These are phyloP conservation scores for Callipepla californica DNA, from an alignment of 2,113 vertebrate genomes.

Conservation along the genomic window DNA sequence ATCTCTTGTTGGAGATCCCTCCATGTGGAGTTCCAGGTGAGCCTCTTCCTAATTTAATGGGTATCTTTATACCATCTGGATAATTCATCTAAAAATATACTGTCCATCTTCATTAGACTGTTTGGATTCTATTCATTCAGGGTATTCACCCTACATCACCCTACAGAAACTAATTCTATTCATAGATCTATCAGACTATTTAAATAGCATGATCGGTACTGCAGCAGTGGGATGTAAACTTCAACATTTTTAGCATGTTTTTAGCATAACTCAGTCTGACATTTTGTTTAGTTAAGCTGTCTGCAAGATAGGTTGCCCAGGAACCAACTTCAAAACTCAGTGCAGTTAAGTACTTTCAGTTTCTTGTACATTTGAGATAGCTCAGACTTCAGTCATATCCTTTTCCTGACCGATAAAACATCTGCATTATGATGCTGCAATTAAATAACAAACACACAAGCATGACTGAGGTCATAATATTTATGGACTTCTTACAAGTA, in stretches of 20 bases:
- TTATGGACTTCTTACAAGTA: not conserved
- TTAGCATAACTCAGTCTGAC: not conserved
- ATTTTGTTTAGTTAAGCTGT: slow-evolving; percentile 12
- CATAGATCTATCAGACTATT: not conserved
- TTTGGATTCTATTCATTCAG: no score
- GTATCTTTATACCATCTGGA: no score
- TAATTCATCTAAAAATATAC: no score
- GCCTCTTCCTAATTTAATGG: no score
- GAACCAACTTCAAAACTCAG: not conserved
- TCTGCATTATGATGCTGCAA: not conserved
- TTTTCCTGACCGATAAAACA: not conserved
- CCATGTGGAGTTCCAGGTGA: no score
- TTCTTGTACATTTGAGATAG: not conserved
- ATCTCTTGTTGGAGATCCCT: no score
- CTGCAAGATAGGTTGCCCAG: not conserved
- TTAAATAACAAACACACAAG: slow-evolving; percentile 35
- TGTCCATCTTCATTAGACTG: no score
- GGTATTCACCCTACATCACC: no score
- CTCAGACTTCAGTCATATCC: not conserved
- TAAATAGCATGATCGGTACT: not conserved
- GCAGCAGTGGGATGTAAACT: not conserved
- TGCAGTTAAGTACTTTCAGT: not conserved
- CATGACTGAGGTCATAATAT: not conserved
- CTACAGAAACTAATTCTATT: not conserved
- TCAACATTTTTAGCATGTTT: not conserved